These are phyloP conservation scores for Halcyon smyrnensis DNA, from an alignment of 2,797 vertebrate species.

Conservation along the genomic window DNA sequence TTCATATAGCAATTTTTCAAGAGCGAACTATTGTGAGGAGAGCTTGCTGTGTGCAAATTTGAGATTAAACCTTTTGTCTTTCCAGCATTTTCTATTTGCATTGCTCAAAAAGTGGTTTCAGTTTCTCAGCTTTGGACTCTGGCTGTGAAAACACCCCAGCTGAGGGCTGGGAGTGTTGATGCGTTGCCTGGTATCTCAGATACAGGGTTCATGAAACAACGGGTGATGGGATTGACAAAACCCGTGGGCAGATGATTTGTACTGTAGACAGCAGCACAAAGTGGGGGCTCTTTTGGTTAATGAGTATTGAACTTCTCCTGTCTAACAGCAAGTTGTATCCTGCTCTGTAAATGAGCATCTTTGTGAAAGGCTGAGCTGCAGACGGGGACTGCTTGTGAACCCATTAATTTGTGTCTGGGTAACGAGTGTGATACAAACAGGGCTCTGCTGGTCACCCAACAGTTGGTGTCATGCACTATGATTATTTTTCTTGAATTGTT, in stretches of 20 bases:
- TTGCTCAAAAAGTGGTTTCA: background rate
- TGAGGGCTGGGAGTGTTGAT: background rate
- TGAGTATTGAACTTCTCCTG: background rate
- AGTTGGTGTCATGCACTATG: background rate
- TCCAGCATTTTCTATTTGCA: background rate
- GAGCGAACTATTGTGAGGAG: background rate
- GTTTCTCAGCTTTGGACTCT: background rate
- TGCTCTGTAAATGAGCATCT: background rate
- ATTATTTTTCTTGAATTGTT: background rate
- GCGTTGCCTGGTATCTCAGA: background rate
- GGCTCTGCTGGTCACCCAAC: slow-evolving; percentile 11
- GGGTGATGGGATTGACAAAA: background rate
- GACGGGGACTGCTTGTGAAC: background rate
- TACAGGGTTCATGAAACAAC: background rate
- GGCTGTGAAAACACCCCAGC: background rate
- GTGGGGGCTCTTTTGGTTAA: background rate
- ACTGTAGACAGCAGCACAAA: background rate
- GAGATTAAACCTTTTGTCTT: slow-evolving; percentile 9
- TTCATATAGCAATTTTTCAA: background rate
- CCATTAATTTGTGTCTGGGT: background rate
- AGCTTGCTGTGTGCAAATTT: background rate
- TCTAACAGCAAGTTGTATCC: background rate
- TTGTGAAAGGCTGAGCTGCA: background rate
- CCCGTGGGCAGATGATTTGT: background rate
- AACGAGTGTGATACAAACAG: background rate